Conservation (phyloP, 2,113 vertebrate species). For the Puma concolor region DNA sequence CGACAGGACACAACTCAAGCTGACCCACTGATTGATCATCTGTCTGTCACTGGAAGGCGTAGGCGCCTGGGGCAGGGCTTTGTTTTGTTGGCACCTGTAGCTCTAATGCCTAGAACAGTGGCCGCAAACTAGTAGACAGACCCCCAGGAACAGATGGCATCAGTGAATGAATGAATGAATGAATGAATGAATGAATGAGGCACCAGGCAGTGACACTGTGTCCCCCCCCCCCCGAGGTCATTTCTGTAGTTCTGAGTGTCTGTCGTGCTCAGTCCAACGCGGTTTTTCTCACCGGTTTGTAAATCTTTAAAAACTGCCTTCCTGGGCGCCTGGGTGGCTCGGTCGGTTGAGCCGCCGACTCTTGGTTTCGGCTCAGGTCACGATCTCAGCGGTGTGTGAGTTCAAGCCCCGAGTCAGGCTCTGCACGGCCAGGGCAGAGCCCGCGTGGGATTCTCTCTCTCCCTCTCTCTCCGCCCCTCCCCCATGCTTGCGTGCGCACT, state of each 20-base stretch:
- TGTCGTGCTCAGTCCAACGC: neutral
- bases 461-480: too few relatives aligned
- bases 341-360: too few relatives aligned
- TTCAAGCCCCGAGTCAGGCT: too few relatives aligned
- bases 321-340: too few relatives aligned
- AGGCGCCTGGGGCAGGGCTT: neutral
- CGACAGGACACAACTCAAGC: rapidly evolving
- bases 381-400: too few relatives aligned
- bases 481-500: too few relatives aligned
- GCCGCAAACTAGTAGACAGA: neutral
- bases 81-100: neutral
- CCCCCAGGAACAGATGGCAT: too few relatives aligned
- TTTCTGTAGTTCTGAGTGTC: neutral
- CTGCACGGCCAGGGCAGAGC: too few relatives aligned
- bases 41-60: neutral
- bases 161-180: neutral
- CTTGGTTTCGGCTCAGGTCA: too few relatives aligned
- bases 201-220: rapidly evolving
- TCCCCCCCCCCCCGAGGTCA: too few relatives aligned
- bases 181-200: too few relatives aligned
- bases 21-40: rapidly evolving
- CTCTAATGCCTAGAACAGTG: neutral
- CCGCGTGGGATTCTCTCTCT: too few relatives aligned
- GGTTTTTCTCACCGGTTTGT: neutral
- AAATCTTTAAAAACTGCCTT: neutral